These are phyloP conservation scores for Zaprionus ghesquierei DNA, from an alignment of 1,140 invertebrate genomes.

Conservation along the genomic window DNA sequence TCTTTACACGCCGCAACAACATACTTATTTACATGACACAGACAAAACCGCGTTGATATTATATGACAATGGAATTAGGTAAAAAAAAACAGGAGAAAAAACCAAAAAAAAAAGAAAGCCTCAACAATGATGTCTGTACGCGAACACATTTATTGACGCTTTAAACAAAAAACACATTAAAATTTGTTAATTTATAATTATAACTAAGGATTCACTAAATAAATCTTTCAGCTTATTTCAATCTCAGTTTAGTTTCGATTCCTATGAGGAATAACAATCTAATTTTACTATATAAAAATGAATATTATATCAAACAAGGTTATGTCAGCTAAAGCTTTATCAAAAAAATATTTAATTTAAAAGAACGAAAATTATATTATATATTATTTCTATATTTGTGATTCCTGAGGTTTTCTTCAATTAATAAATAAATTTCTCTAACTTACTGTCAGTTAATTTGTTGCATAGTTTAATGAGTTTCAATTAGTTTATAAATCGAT, in stretches of 20 bases:
- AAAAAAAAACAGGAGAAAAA: conserved; percentile 4
- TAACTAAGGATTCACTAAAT: not conserved
- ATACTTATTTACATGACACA: conserved; percentile 40
- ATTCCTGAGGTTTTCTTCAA: too few relatives aligned
- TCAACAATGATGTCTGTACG: not conserved
- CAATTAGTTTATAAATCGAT: too few relatives aligned
- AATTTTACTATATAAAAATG: too few relatives aligned
- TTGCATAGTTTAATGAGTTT: too few relatives aligned
- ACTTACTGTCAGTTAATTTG: too few relatives aligned
- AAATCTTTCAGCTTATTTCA: not conserved
- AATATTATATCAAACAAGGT: too few relatives aligned
- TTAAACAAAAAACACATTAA: not conserved
- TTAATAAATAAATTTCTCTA: too few relatives aligned
- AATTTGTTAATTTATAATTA: not conserved
- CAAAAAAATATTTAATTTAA: too few relatives aligned
- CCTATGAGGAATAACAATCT: not conserved
- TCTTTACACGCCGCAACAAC: conserved; percentile 36
- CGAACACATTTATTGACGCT: not conserved
- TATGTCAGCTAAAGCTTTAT: too few relatives aligned
- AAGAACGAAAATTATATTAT: too few relatives aligned
- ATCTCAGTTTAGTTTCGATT: not conserved
- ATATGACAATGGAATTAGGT: conserved; percentile 41
- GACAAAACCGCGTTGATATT: conserved; percentile 34
- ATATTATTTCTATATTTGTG: too few relatives aligned
- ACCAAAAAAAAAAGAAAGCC: not conserved